Percentiles rank a stretch among this genome's conserved stretches.
These are phyloP conservation scores for Melanotaenia parkinsoni DNA, from an alignment of 2,797 vertebrate species.

Conservation along the genomic window DNA sequence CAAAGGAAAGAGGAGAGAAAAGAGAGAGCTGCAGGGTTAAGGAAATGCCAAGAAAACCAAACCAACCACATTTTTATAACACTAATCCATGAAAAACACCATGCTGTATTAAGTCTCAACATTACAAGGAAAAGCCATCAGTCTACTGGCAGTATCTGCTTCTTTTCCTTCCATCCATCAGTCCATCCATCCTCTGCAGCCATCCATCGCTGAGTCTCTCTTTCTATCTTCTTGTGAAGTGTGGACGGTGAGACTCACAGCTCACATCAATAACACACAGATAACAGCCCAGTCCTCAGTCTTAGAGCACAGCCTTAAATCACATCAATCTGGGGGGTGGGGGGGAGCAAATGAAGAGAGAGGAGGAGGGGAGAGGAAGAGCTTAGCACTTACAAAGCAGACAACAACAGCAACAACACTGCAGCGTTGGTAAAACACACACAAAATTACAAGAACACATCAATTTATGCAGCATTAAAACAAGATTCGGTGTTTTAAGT, in stretches of 20 bases:
- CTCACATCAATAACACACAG: slow-evolving; percentile 72
- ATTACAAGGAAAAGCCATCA: slow-evolving; percentile 46
- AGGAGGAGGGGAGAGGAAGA: background rate
- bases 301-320: slow-evolving; percentile 74
- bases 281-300: slow-evolving; percentile 69
- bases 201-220: slow-evolving; percentile 39
- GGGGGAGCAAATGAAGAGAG: slow-evolving; percentile 58
- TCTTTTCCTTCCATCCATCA: slow-evolving; percentile 27
- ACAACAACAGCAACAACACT: slow-evolving; percentile 34
- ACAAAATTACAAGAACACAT: slow-evolving; percentile 32
- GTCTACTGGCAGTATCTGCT: slow-evolving; percentile 59
- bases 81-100: slow-evolving; percentile 25
- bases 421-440: slow-evolving; percentile 31
- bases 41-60: background rate
- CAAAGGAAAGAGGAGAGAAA: slow-evolving; percentile 1
- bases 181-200: slow-evolving; percentile 41
- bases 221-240: slow-evolving; percentile 47
- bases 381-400: slow-evolving; percentile 35
- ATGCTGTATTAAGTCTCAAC: slow-evolving; percentile 39
- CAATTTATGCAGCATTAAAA: slow-evolving; percentile 61
- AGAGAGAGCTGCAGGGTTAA: slow-evolving; percentile 9
- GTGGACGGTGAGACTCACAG: slow-evolving; percentile 66
- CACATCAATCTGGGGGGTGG: slow-evolving; percentile 64
- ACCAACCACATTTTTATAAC: slow-evolving; percentile 28
- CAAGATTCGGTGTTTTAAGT: slow-evolving; percentile 49